Base-by-base conservation (phyloP, 2,113 vertebrate species). In the Paramormyrops kingsleyae region DNA sequence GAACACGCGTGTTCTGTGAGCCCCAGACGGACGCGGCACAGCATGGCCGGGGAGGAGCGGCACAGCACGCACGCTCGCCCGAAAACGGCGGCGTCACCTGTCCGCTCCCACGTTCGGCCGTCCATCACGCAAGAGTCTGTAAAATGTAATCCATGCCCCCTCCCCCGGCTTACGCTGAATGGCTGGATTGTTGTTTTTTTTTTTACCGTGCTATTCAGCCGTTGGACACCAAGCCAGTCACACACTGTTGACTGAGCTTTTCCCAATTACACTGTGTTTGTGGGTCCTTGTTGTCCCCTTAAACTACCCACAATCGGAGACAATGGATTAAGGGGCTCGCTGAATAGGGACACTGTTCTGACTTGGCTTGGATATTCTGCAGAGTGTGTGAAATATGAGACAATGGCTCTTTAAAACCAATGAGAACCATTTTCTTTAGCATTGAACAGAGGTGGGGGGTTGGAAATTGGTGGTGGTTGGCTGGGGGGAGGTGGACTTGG, bases 401-500 rank as follows among this genome's bases (percentile, higher is more conserved):
- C 92, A 92, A 94, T 91, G 90, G 84, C 62, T 77, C 77, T 92
- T 93, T 92, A 93, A 94, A 93, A 93, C 92, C 84, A 92, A 93
- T 91, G 91, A 93, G 91, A 93, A 92, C 84, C 90, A 19, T 93
- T 92, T 92, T 93, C 47, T 92, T 91, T 90, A 89, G 90, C 49
- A 83, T 74, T 93, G 93, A 91, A 85, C 89, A 42, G 53, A 89
- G 62, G 35, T 80, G 87, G 83, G 83, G 91, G 50, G 35, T 80
- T 80, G 66, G 90, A 89, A 89, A 56, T 88, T 47, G 66, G 83
- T 86, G 88, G 39, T 52, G 1, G 5, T 44, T 83, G 80, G 42
- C n/a, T 62, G 90, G 56, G 90, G 70, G 74, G 49, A 46, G 59
- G 27, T n/a, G 87, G 83, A 90, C 62, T 49, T 27, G 89, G 88